Evolutionary conservation across 2,888 invertebrate species (phyloP), one percentile per base, ranked within the genome.

Genomic region (Callosobruchus maculatus): DNA sequence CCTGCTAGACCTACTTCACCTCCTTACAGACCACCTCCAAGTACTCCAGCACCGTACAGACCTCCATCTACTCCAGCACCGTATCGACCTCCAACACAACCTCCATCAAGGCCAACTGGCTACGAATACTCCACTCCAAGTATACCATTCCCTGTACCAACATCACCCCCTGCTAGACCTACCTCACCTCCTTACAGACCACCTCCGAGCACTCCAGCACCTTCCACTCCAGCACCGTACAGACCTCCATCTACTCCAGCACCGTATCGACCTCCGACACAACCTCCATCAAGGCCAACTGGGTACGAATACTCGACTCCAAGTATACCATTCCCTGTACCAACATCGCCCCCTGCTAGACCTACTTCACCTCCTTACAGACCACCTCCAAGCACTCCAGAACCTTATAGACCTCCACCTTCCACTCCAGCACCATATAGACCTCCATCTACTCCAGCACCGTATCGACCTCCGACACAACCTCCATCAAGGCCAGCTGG

Each of bases 381-480:
- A 26, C 26, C 26, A 26, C 26, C 26, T 26, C 26, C 7, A 7
- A 26, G 26, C 26, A 26, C 26, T 26, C 26, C 26, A 7, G 26
- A 2, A 7, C 26, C 26, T 4, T 26, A 26, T 26, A 26, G 26
- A 26, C 26, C 26, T 26, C 26, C 26, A 7, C 26, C 26, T 4
- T 26, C 77, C 22, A 74, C 76, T 18, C 67, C 71, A 67, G 79
- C 80, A 20, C 77, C 78, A 31, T 77, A 75, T 72, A 74, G 77
- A 73, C 77, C 78, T 71, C 74, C 79, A 22, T 74, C 79, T 22
- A 73, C 74, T 20, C 71, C 72, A 13, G 75, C 77, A 20, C 77
- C 81, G 21, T 74, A 74, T 67, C 72, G 22, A 26, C 70, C 49
- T 13, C 49, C 70, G 4, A 26, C 22, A 22, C 22, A 70, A 70